These are phyloP conservation scores for Cynocephalus volans DNA, from an alignment of 2,113 vertebrate species.

Conservation along the genomic window DNA sequence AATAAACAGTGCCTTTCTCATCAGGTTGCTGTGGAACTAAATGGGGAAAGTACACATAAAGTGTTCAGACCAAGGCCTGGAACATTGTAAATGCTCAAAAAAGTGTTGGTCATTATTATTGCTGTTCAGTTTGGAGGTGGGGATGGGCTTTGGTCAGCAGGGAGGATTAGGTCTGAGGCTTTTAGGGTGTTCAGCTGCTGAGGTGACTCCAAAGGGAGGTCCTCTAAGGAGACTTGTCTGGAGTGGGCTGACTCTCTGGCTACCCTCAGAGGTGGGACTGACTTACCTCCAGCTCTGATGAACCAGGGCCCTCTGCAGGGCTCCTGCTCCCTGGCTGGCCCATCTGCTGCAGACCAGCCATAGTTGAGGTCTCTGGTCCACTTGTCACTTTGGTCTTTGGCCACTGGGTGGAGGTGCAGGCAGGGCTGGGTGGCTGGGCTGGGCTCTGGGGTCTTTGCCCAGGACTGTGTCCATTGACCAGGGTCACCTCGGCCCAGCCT, in stretches of 20 bases:
- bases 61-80: not conserved
- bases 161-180: not conserved
- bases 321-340: not conserved
- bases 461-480: not conserved
- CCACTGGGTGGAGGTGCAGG: constrained; percentile 69
- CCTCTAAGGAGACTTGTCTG: not conserved
- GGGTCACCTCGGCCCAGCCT: not conserved
- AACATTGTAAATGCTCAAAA: not conserved
- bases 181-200: too few species aligned
- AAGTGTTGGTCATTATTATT: too few species aligned
- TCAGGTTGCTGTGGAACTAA: not conserved
- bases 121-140: not conserved
- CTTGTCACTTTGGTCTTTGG: constrained; percentile 77
- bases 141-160: not conserved
- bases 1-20: not conserved
- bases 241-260: not conserved
- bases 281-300: constrained; percentile 69
- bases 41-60: not conserved
- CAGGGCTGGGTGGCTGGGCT: not conserved
- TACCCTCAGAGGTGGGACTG: too few species aligned
- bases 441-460: constrained; percentile 34
- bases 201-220: not conserved
- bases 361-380: constrained; percentile 13
- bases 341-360: not conserved
- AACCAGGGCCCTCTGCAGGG: not conserved